Evolutionary conservation across 2,888 invertebrate species (phyloP), one percentile per base, ranked within the genome.

Genomic region (Lasioglossum calceatum): DNA sequence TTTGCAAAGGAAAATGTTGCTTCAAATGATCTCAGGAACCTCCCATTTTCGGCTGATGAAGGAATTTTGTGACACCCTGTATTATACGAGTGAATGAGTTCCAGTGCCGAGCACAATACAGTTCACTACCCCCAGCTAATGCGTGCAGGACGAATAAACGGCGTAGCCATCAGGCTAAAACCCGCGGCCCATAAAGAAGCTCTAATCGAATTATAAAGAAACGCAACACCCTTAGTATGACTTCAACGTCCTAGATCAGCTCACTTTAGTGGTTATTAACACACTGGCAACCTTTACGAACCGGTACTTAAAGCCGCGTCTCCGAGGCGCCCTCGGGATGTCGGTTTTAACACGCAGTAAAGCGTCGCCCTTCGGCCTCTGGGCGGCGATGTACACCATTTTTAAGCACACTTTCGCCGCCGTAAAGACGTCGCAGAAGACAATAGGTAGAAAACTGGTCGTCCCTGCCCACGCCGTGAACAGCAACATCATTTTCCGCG

Each of bases 261-360:
- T 23, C 12, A n/a, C 70, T 70, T 70, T 39, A 70, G 39, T 39
- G 70, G 70, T 70, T 70, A 42, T 70, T 39, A 70, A 70, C 39
- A 70, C 39, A 70, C 39, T n/a, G 42, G 39, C 19, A 70, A 12
- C 70, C 42, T 70, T 70, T 39, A 70, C 36, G 39, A 4, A 42
- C 39, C 70, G 36, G 70, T 36, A n/a, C 39, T 70, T 70, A 42
- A 42, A 70, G 19, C 42, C 70, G 42, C 70, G 70, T 39, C 23
- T 70, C 23, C 39, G 39, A 23, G 36, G 23, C 39, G 23, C 70
- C 23, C 42, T 23, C 23, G 70, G 42, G 42, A 36, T 12, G 12
- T n/a, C 70, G 39, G 70, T 70, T 70, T 70, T 70, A 70, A 70
- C 70, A 70, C 70, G 70, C 70, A 42, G 23, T 70, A 70, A 70